A percentile compares a stretch with the other conserved stretches of the same genome.
Evolutionary conservation across 2,888 invertebrate species (phyloP).

Genomic region (Xanthorhoe designata): DNA sequence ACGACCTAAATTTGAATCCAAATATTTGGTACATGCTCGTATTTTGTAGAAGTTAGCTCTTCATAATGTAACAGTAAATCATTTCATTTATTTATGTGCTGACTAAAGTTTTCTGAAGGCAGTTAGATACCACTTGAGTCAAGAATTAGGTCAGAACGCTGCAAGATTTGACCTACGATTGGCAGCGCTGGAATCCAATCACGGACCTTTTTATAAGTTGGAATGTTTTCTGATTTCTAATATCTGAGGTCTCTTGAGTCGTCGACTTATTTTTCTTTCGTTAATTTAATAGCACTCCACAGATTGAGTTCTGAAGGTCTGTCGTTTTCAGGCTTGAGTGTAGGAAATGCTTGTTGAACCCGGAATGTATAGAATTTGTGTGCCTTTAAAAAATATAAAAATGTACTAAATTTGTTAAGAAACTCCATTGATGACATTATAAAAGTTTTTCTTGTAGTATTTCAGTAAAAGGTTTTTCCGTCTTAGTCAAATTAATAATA

Average conservation of each 20-base stretch:
- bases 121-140: neutral
- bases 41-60: no score
- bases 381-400: no score
- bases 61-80: no score
- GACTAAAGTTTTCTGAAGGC: no score
- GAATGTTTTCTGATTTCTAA: conserved; percentile 8
- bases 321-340: conserved; percentile 7
- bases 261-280: conserved; percentile 4
- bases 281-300: conserved; percentile 13
- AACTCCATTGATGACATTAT: no score
- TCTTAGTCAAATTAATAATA: no score
- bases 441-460: no score
- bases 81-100: neutral
- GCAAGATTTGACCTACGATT: neutral
- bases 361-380: neutral
- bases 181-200: neutral
- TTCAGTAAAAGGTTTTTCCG: no score
- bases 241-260: conserved; percentile 6
- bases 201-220: neutral
- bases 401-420: neutral
- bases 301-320: conserved; percentile 12
- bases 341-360: conserved; percentile 1
- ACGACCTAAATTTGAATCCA: neutral
- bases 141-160: neutral
- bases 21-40: no score